Evolutionary conservation across 2,113 vertebrate genomes (phyloP).

Genomic region (Syrrhaptes paradoxus): DNA sequence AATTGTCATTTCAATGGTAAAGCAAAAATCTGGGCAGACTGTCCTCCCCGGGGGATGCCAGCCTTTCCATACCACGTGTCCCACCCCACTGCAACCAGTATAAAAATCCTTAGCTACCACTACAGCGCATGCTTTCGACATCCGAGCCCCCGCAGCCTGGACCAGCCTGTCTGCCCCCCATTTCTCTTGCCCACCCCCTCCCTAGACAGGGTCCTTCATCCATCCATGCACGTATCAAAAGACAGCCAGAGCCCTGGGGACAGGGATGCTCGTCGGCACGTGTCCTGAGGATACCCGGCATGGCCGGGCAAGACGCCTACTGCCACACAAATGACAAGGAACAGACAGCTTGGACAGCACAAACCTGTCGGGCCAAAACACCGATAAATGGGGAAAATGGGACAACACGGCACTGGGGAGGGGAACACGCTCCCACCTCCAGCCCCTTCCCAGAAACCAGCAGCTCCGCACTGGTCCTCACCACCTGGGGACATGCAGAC

Average conservation of each 20-base stretch:
- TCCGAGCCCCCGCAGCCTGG: background rate
- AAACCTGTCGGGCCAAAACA: background rate
- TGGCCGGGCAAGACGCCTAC: background rate
- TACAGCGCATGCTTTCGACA: slow-evolving; percentile 37
- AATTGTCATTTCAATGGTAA: background rate
- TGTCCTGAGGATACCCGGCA: background rate
- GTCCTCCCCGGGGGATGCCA: background rate
- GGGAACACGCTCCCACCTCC: background rate
- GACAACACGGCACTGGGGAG: background rate
- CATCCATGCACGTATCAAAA: slow-evolving; percentile 45
- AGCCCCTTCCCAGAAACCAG: background rate
- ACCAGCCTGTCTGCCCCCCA: background rate
- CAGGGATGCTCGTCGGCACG: background rate
- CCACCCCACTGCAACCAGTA: background rate
- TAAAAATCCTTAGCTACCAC: slow-evolving; percentile 11
- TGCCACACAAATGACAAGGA: background rate
- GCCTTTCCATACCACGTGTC: background rate
- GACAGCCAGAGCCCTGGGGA: background rate
- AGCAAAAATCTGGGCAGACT: background rate
- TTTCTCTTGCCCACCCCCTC: background rate
- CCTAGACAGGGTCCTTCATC: background rate
- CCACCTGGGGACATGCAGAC: fast-evolving
- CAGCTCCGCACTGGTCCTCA: background rate
- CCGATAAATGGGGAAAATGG: fast-evolving
- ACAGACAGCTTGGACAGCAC: background rate